Base-by-base conservation (phyloP, 2,797 vertebrate species). In the Muscicapa comitata region DNA sequence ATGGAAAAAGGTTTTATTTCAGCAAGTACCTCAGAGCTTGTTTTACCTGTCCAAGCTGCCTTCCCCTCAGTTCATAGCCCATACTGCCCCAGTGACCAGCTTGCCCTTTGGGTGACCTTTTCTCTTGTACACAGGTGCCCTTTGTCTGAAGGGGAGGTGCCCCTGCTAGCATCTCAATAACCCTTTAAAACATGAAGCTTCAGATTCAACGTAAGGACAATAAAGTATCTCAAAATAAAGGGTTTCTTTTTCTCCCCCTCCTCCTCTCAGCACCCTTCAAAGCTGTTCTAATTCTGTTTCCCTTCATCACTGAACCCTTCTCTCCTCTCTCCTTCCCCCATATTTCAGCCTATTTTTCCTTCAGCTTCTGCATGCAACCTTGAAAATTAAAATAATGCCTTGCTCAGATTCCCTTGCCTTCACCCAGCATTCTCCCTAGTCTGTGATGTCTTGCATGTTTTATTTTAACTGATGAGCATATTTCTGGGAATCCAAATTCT, bases 221-320 rank as follows among this genome's bases (percentile, higher is more conserved):
- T 61, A 83, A 84, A 74, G 17, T 9, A 47, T 66, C 80, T 87
- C 29, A 93, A 94, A 95, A 93, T 58, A 94, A 93, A 93, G 17
- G 17, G 3, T 6, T 40, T 55, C 8, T 13, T 31, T 4, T 18
- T 4, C 3, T 7, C 5, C 6, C 10, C 0, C 5, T 68, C 43
- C 47, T 75, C 57, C 33, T 57, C 45, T 66, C 65, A 94, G 33
- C 57, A 75, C 17, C 20, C 35, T 92, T 96, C 88, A 91, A 89
- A 96, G 90, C 63, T 70, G 28, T 66, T 74, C 71, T 94, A 89
- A 91, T 88, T 85, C 55, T 53, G 31, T 78, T 89, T 75, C 62
- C 15, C 18, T 86, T 94, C 68, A 75, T 88, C 67, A 78, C 59
- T 35, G 28, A 93, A 61, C 29, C 23, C 13, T 88, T 65, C 47